Base-by-base conservation (phyloP, 2,113 vertebrate genomes). In the Panthera tigris region DNA sequence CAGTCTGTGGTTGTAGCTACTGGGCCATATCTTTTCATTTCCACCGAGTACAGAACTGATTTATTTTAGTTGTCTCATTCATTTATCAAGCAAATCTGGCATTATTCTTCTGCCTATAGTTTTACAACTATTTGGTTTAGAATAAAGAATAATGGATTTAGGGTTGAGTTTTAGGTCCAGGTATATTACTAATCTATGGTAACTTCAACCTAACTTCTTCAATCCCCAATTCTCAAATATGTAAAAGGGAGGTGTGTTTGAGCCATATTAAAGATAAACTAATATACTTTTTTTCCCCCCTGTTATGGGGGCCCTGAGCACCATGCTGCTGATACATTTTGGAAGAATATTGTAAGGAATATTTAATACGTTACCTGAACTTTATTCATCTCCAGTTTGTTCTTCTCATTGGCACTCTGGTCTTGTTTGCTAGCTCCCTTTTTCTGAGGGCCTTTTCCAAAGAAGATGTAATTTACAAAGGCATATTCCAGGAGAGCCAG, bases 391-490 rank as follows among this genome's bases (percentile, higher is more conserved):
- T 99, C 99, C 91, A 98, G 63, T 93, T 98, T 99, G 80, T 98
- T 98, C 95, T 98, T 99, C 95, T 99, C 83, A 6, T 98, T 99
- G 95, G 98, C 98, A 39, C 98, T 98, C 92, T 99, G 99, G 55
- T 99, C 99, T 83, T 99, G 98, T 92, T 99, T 99, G 95, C 99
- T 98, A 41, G 99, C 98, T 90, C 99, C 99, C 97, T 99, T 99
- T 98, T 99, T 99, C 74, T 99, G 99, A 79, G 99, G 99, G 69
- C 99, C 99, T 97, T 99, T 99, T 31, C 99, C 99, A 41, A 99
- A 99, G 98, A 99, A 99, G 96, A 99, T 99, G 96, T 99, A 99
- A 98, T 99, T 99, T 95, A 99, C 99, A 95, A 99, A 99, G 69
- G 99, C 99, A 1, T 99, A 99, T 98, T 99, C 99, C 97, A 99